phyloP scores from a whole-genome alignment of 2,113 vertebrate species.

The Xenopus borealis region DNA sequence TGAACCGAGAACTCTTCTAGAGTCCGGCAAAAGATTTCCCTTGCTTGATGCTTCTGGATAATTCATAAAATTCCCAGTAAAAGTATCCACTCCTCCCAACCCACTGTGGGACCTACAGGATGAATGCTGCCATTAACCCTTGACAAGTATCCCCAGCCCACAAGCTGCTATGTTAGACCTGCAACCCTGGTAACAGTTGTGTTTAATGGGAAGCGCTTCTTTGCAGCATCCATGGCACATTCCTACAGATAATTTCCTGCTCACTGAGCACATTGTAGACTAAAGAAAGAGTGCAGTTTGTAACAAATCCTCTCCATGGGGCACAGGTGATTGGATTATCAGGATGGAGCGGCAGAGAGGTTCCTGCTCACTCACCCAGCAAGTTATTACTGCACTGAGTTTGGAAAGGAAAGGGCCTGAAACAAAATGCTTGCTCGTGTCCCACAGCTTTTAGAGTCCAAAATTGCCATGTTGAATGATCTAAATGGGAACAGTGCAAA shows the following conservation, averaged over 20 bases:
- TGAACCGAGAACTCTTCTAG: no score
- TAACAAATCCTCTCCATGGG: not conserved
- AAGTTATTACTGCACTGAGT: not conserved
- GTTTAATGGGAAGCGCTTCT: slow-evolving; percentile 6
- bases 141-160: not conserved
- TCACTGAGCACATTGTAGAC: slow-evolving; percentile 19
- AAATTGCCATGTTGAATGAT: no score
- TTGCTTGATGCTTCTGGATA: no score
- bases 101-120: not conserved
- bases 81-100: no score
- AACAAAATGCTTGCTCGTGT: no score
- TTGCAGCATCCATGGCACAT: slow-evolving; percentile 22
- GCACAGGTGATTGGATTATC: not conserved
- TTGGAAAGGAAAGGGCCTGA: not conserved
- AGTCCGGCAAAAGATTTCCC: no score
- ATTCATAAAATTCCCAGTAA: no score
- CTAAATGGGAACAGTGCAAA: no score
- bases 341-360: no score
- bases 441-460: no score
- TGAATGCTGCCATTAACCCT: not conserved
- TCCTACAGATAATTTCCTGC: slow-evolving; percentile 22
- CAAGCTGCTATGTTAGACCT: not conserved
- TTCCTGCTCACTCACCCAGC: no score
- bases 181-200: slow-evolving; percentile 16
- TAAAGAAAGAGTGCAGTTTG: not conserved